Evolutionary conservation across 2,113 vertebrate genomes (phyloP).

Genomic region (Psilopsiagon aymara): DNA sequence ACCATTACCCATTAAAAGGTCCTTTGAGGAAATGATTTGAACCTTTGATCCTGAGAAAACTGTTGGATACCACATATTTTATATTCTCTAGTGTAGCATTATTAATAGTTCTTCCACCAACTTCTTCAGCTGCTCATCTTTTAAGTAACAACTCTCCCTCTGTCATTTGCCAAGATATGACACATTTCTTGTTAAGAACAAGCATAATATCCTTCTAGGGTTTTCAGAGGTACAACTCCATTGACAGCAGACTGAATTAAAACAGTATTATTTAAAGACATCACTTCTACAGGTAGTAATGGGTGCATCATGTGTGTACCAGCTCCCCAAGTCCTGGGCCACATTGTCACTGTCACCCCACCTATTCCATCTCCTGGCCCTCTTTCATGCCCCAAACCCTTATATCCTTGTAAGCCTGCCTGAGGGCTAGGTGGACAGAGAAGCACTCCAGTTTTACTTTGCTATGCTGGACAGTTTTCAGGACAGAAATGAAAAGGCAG

Average conservation of each 20-base stretch:
- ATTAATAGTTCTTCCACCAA: background rate
- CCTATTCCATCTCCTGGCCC: background rate
- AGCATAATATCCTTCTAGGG: background rate
- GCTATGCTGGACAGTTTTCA: background rate
- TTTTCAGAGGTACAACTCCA: background rate
- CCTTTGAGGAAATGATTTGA: slow-evolving; percentile 16
- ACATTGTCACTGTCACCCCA: background rate
- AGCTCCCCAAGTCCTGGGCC: background rate
- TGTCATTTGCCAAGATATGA: background rate
- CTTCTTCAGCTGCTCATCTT: background rate
- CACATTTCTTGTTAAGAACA: background rate
- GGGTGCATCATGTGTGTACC: background rate
- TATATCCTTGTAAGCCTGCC: background rate
- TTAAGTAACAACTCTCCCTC: background rate
- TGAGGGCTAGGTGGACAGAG: background rate
- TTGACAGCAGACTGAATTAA: background rate
- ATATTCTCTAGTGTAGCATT: background rate
- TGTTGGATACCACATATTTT: background rate
- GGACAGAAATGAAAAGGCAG: background rate
- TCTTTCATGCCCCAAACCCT: background rate
- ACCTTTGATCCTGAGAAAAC: slow-evolving; percentile 1
- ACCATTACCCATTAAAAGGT: background rate
- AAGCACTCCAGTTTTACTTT: background rate
- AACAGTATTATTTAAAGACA: background rate
- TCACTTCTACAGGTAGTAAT: background rate